Conservation (phyloP, 1,140 invertebrate species). For the Drosophila leontia region DNA sequence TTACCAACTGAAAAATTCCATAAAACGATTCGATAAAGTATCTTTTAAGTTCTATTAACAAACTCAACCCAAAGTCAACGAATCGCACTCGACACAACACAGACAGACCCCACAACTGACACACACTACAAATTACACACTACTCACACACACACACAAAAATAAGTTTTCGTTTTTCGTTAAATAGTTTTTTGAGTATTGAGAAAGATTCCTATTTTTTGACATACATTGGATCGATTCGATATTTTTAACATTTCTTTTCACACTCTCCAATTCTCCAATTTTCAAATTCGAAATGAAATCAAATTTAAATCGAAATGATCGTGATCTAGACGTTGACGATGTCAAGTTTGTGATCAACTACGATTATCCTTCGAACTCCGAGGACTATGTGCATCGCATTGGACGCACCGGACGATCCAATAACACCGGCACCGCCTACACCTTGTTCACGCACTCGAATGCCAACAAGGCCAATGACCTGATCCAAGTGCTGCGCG, state of each 20-base stretch:
- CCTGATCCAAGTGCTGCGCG: constrained; percentile 95
- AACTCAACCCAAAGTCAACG: constrained; percentile 19
- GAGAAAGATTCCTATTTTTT: constrained; percentile 51
- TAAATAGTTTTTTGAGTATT: constrained; percentile 73
- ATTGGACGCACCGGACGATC: constrained; percentile 99
- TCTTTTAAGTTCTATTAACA: constrained; percentile 71
- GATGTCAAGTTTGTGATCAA: constrained; percentile 99
- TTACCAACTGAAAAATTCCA: constrained; percentile 39
- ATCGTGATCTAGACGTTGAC: constrained; percentile 93
- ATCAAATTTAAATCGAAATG: constrained; percentile 50
- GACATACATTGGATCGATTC: constrained; percentile 35
- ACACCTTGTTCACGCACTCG: constrained; percentile 98
- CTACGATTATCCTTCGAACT: constrained; percentile 99
- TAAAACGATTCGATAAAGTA: constrained; percentile 53
- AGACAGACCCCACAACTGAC: constrained; percentile 11
- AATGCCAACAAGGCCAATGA: constrained; percentile 97
- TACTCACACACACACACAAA: constrained; percentile 47
- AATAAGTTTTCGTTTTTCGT: constrained; percentile 80
- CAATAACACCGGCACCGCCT: constrained; percentile 97
- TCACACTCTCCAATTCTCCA: constrained; percentile 63
- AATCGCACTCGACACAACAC: constrained; percentile 19
- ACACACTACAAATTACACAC: constrained; percentile 16
- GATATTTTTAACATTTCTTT: constrained; percentile 69
- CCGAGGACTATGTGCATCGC: constrained; percentile 99
- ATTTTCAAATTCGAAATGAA: constrained; percentile 72